These are phyloP conservation scores for Neodiprion fabricii DNA, from an alignment of 1,140 invertebrate species.

Conservation along the genomic window DNA sequence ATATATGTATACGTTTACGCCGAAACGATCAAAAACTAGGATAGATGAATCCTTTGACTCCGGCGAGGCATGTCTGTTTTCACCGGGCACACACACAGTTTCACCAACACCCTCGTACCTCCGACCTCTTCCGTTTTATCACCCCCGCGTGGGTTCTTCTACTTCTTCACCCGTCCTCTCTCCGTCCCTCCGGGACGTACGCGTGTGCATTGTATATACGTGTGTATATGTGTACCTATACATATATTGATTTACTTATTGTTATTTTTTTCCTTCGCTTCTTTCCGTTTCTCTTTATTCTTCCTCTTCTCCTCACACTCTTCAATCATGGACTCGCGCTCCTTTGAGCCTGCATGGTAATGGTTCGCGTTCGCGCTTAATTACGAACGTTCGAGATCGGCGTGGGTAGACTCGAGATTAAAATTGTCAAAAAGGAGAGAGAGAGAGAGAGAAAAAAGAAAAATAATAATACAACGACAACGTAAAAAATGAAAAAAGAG, in stretches of 20 bases:
- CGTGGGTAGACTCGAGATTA: constrained; percentile 14
- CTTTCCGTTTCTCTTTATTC: too few relatives aligned
- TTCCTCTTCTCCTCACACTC: neutral
- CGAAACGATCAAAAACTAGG: constrained; percentile 16
- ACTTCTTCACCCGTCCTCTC: too few relatives aligned
- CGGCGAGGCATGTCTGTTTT: neutral
- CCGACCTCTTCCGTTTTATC: too few relatives aligned
- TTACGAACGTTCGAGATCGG: constrained; percentile 30
- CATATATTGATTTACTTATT: too few relatives aligned
- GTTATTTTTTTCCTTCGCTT: too few relatives aligned
- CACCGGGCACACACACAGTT: too few relatives aligned
- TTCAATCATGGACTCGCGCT: constrained; percentile 20
- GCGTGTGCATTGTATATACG: too few relatives aligned
- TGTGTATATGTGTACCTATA: too few relatives aligned
- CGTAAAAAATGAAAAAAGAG: too few relatives aligned
- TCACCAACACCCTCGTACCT: too few relatives aligned
- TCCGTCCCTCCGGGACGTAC: too few relatives aligned
- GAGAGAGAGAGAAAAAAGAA: neutral
- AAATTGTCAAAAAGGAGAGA: constrained; percentile 9
- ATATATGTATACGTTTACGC: neutral
- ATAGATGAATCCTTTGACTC: constrained; percentile 20
- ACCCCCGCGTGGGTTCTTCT: too few relatives aligned
- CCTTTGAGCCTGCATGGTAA: neutral
- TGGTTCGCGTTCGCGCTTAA: constrained; percentile 30
- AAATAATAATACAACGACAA: neutral